Evolutionary conservation across 2,113 vertebrate genomes (phyloP), one percentile per base, ranked within the genome.

Genomic region (Saguinus imperator): DNA sequence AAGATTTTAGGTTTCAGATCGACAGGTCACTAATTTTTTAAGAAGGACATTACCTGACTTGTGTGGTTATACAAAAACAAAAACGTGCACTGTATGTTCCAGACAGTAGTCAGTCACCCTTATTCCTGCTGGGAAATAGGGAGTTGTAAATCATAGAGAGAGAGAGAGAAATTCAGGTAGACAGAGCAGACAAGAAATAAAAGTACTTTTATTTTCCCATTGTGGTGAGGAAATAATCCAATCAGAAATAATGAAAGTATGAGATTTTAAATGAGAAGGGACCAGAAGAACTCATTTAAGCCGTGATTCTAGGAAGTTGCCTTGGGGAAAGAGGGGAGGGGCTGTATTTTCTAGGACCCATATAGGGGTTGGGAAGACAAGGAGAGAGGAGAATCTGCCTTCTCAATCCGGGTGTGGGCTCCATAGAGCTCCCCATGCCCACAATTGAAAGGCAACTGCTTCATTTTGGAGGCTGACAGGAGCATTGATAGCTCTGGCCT

Each of bases 191-290:
- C 0, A 40, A 27, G 37, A 5, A 12, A 43, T 29, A 57, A 64
- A 91, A 70, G 35, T 50, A 7, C 32, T 72, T 61, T 85, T 61
- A 25, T 79, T 88, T 90, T 94, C 37, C 23, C 57, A 50, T 29
- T 76, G 37, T 37, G 23, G 20, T 58, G 23, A 48, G 50, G 61
- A 92, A 85, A 72, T 21, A 35, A 40, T 58, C 25, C 50, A 58
- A 72, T 77, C 57, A 85, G 43, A 77, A 90, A 61, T 70, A 88
- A 91, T 48, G 55, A 40, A 75, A 95, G 57, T 57, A 70, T 58
- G 82, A 88, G 57, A 89, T 92, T 91, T 84, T 94, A 87, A 96
- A 64, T 17, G 11, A 29, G 68, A 70, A 83, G 88, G 25, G 12
- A 87, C 68, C 43, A 12, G 45, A 48, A 73, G 17, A 21, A 16